Percentiles rank a stretch among this genome's conserved stretches.
Evolutionary conservation across 37 sponge, comb jelly and placozoan species (phyloP).

Genomic region (Halisarca cf. caerulea): DNA sequence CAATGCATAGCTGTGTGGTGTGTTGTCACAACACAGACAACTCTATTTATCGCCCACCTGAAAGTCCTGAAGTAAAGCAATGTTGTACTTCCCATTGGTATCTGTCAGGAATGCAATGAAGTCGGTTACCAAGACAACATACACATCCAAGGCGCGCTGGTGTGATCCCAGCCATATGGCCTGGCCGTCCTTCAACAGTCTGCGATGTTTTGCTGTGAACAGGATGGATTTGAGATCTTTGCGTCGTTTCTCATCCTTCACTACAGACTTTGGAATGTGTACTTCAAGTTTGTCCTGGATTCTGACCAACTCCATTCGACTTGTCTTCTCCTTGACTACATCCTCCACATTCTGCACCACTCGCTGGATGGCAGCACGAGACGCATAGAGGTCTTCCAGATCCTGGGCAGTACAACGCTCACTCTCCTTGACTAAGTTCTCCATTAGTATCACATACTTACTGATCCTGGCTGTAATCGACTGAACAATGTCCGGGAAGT

Average conservation of each 20-base stretch:
- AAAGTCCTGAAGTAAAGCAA: constrained; percentile 64
- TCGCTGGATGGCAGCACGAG: constrained; percentile 31
- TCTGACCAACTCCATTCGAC: constrained; percentile 40
- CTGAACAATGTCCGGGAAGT: constrained; percentile 68
- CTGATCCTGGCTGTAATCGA: constrained; percentile 54
- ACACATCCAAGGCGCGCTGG: constrained; percentile 49
- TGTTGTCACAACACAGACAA: too few species aligned
- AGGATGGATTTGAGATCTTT: constrained; percentile 53
- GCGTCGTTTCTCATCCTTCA: constrained; percentile 16
- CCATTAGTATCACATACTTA: constrained; percentile 55
- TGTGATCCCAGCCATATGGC: constrained; percentile 61
- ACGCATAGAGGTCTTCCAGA: constrained; percentile 30
- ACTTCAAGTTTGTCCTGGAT: constrained; percentile 70
- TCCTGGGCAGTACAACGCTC: constrained; percentile 41
- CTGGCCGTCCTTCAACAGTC: constrained; percentile 50
- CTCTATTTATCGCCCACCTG: constrained; percentile 44
- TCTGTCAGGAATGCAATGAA: constrained; percentile 63
- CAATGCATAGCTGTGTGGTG: too few species aligned
- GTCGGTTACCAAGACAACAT: constrained; percentile 77
- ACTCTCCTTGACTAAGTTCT: constrained; percentile 62
- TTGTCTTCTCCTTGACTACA: constrained; percentile 54
- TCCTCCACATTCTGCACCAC: constrained; percentile 14
- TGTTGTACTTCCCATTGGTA: constrained; percentile 70
- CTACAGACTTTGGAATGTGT: constrained; percentile 5
- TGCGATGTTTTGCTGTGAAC: constrained; percentile 54